Evolutionary conservation across 2,797 vertebrate species (phyloP), one percentile per base, ranked within the genome.

Genomic region (Enteromius anoplus): DNA sequence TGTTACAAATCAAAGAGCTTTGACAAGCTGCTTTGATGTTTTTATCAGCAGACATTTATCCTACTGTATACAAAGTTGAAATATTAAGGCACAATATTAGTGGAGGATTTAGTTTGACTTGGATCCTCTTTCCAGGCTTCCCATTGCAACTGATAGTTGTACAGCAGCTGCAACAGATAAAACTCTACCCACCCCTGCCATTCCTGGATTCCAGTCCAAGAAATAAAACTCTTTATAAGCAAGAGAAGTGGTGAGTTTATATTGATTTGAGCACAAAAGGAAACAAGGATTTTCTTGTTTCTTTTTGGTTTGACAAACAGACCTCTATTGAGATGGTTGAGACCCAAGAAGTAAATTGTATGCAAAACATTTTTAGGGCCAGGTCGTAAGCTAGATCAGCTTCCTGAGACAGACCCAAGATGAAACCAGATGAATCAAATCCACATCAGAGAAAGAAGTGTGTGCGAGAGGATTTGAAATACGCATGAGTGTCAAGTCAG

Each of bases 111-210:
- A 84, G 77, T 85, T 88, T 88, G 73, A 60, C 65, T 83, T 69
- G 75, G 68, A 47, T 73, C 58, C 19, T 12, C 45, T 70, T 5
- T 65, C 29, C 42, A 76, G n/a, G 79, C 21, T 75, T 40, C 51
- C 53, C 60, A 53, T 65, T 76, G 65, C 26, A 69, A 75, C 71
- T 79, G 78, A 66, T 29, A 40, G 64, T 55, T 78, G 47, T 26
- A 55, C 37, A 65, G 77, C 88, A 85, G 83, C 88, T 85, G 83
- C 60, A 78, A 82, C 23, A 58, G 78, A 88, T 87, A 83, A 83
- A 69, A 77, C 60, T 75, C 42, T 65, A 37, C 68, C 72, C 64
- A 60, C 79, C n/a, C 78, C 82, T 53, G 55, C 60, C 66, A 60
- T 75, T 15, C 17, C 68, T 53, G 75, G 45, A 37, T 53, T 64